These are phyloP conservation scores for Aviceda subcristata DNA, from an alignment of 2,113 vertebrate genomes.

Conservation along the genomic window DNA sequence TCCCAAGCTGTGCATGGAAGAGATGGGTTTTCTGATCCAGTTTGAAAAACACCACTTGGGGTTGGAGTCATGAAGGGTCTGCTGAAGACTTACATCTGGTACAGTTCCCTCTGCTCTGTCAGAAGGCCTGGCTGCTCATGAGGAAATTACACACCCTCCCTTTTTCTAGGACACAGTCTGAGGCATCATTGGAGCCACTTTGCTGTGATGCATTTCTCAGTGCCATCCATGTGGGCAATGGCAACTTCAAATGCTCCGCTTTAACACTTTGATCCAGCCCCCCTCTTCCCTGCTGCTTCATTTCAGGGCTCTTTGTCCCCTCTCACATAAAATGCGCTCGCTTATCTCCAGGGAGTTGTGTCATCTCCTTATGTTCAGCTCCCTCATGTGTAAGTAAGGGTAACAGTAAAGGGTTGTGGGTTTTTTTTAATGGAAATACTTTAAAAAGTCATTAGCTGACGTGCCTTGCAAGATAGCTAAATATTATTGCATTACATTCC, in stretches of 20 bases:
- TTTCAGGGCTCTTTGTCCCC: background rate
- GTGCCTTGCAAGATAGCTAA: background rate
- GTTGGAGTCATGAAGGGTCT: rapidly evolving
- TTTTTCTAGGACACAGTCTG: background rate
- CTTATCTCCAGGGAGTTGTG: background rate
- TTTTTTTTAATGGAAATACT: background rate
- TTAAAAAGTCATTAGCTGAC: background rate
- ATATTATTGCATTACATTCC: background rate
- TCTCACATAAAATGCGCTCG: background rate
- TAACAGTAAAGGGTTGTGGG: background rate
- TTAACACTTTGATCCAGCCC: background rate
- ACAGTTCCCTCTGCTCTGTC: background rate
- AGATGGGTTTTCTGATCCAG: background rate
- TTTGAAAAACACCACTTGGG: background rate
- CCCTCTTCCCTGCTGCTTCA: background rate
- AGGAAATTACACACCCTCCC: background rate
- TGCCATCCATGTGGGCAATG: rapidly evolving
- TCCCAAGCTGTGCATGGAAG: background rate
- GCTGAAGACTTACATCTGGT: background rate
- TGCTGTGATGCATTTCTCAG: background rate
- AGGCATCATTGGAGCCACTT: background rate
- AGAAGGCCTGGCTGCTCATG: background rate
- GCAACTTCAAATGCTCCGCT: background rate
- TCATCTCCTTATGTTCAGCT: background rate
- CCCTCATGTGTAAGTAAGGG: background rate